Evolutionary conservation across 2,113 vertebrate species (phyloP).

Genomic region (Rattus rattus): DNA sequence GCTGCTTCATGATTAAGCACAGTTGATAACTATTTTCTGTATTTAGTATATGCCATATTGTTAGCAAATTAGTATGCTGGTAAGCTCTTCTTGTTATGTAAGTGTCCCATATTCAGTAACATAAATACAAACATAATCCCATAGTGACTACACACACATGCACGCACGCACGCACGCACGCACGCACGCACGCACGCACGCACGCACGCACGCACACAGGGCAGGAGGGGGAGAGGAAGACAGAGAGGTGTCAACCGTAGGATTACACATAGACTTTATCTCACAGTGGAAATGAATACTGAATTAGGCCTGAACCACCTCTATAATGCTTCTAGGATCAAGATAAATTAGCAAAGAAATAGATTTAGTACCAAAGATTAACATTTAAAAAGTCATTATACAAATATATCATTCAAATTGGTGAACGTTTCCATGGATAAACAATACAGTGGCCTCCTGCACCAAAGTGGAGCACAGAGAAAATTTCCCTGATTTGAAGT

Average conservation of each 20-base stretch:
- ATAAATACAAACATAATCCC: background rate
- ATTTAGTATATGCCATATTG: background rate
- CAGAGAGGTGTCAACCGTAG: background rate
- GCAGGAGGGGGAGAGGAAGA: too few relatives aligned
- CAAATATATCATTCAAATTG: background rate
- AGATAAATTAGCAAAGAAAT: background rate
- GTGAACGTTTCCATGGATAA: background rate
- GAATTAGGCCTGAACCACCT: background rate
- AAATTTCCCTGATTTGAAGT: background rate
- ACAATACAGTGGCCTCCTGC: background rate
- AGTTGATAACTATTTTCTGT: background rate
- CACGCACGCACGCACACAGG: too few relatives aligned
- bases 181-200: too few relatives aligned
- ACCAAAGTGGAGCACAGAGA: background rate
- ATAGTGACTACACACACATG: too few relatives aligned
- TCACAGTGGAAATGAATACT: background rate
- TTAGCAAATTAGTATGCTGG: background rate
- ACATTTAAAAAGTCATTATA: background rate
- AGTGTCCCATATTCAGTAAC: background rate
- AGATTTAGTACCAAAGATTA: background rate
- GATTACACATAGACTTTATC: background rate
- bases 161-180: too few relatives aligned
- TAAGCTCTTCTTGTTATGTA: background rate
- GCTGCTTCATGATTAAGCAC: background rate
- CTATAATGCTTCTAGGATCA: background rate